These are phyloP conservation scores for Neoseiulus cucumeris DNA, from an alignment of 1,140 invertebrate species.

Conservation along the genomic window DNA sequence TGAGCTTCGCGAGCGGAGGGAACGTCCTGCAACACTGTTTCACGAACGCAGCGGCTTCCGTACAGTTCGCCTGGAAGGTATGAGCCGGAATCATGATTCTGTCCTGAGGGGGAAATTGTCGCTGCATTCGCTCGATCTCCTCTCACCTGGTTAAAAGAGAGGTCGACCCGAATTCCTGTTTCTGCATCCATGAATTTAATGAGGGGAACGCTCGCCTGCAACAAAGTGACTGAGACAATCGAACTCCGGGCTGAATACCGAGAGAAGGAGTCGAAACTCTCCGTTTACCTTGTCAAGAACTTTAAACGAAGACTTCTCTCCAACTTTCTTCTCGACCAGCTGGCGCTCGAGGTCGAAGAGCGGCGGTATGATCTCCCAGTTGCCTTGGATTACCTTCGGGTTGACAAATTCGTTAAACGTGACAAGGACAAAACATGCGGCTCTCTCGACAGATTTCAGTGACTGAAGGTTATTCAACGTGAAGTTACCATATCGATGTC, in stretches of 20 bases:
- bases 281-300: not conserved
- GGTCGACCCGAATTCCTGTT: not conserved
- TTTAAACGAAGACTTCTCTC: not conserved
- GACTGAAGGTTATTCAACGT: not conserved
- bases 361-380: not conserved
- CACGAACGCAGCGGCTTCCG: not conserved
- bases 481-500: conserved; percentile 14
- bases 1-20: not conserved
- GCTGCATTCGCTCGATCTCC: too few species aligned
- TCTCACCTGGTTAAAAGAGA: conserved; percentile 2
- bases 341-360: not conserved
- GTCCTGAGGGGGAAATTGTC: too few species aligned
- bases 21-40: not conserved
- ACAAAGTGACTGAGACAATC: too few species aligned
- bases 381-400: not conserved
- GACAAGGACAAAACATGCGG: too few species aligned
- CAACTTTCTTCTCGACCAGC: not conserved
- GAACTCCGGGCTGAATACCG: too few species aligned
- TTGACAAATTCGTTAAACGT: not conserved
- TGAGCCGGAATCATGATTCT: too few species aligned
- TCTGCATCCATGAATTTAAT: not conserved
- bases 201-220: not conserved
- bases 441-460: not conserved
- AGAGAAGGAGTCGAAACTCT: too few species aligned
- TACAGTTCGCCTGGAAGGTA: conserved; percentile 4